These are phyloP conservation scores for Aphidoletes aphidimyza DNA, from an alignment of 2,888 invertebrate genomes.

Conservation along the genomic window DNA sequence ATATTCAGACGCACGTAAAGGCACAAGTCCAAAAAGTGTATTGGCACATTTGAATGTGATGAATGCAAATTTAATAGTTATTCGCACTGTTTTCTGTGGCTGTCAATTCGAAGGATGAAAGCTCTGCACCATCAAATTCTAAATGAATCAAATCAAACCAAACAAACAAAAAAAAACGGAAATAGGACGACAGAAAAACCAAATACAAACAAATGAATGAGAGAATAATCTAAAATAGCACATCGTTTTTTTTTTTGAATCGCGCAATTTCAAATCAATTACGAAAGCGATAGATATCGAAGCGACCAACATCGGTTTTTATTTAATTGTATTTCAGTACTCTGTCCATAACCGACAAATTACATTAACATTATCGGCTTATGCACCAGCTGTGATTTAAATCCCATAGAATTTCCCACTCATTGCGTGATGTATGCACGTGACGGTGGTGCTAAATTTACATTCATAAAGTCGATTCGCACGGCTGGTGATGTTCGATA, in stretches of 20 bases:
- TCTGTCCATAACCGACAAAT: background rate
- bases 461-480: no score
- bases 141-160: background rate
- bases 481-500: no score
- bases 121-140: background rate
- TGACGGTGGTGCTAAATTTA: no score
- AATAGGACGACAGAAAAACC: no score
- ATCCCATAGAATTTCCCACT: background rate
- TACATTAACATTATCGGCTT: constrained; percentile 26
- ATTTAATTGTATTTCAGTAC: background rate
- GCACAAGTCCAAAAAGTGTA: background rate
- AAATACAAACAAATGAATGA: background rate
- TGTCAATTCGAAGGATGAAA: background rate
- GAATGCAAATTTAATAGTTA: constrained; percentile 47
- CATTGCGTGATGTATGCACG: no score
- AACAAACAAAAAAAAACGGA: background rate
- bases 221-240: background rate
- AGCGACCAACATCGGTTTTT: constrained; percentile 8
- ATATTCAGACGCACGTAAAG: background rate
- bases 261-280: background rate
- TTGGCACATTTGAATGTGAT: constrained; percentile 22
- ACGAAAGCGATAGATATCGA: background rate
- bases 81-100: background rate
- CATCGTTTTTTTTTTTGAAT: background rate
- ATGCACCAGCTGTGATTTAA: background rate